phyloP scores from a whole-genome alignment of 2,113 vertebrate genomes.

The Notarius quadriscutis region DNA sequence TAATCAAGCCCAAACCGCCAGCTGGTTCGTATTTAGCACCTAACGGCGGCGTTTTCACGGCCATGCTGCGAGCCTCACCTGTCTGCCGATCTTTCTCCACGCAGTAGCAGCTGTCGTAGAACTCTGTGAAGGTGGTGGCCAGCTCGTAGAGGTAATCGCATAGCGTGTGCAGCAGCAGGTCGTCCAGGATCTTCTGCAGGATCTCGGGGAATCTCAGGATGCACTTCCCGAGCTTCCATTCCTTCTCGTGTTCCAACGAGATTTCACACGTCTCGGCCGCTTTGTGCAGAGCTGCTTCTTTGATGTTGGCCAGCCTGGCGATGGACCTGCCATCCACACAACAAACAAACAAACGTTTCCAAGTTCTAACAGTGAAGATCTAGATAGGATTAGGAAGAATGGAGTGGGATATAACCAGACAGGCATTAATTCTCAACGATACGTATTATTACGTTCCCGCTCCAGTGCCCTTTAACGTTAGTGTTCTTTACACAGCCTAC shows the following conservation, averaged over 20 bases:
- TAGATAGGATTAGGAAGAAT: background rate
- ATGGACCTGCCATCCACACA: slow-evolving; percentile 79
- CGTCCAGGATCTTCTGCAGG: slow-evolving; percentile 91
- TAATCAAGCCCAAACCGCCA: background rate
- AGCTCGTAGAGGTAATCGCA: slow-evolving; percentile 97
- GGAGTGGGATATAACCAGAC: background rate
- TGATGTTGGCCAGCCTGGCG: slow-evolving; percentile 84
- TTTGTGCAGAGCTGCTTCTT: slow-evolving; percentile 78
- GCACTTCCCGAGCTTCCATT: slow-evolving; percentile 94
- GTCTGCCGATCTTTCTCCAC: slow-evolving; percentile 95
- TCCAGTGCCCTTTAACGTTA: background rate
- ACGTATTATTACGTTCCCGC: background rate
- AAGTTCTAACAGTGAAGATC: background rate
- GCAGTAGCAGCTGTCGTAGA: slow-evolving; percentile 97
- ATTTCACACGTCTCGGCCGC: slow-evolving; percentile 82
- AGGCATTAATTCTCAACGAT: background rate
- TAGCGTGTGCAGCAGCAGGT: slow-evolving; percentile 88
- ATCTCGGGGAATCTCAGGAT: slow-evolving; percentile 94
- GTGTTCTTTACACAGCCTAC: background rate
- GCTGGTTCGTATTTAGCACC: slow-evolving; percentile 7
- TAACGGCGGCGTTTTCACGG: background rate
- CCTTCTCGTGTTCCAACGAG: slow-evolving; percentile 89
- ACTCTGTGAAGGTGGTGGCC: slow-evolving; percentile 96
- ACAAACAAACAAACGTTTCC: background rate
- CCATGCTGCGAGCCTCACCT: slow-evolving; percentile 70